A percentile compares a stretch with the other conserved stretches of the same genome.
Conservation (phyloP, 2,888 invertebrate species). For the Patella ulyssiponensis region DNA sequence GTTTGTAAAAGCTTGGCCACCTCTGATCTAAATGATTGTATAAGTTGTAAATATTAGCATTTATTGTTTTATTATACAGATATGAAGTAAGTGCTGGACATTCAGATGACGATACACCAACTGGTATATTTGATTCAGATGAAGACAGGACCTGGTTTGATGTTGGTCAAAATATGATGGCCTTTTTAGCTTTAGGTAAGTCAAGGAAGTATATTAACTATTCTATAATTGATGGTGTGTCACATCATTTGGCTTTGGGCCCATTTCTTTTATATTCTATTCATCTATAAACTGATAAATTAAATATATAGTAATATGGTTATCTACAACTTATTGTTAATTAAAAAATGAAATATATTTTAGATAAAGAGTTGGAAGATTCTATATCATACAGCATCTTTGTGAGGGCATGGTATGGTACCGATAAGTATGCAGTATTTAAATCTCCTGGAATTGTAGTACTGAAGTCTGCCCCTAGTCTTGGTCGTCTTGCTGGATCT, state of each 20-base stretch:
- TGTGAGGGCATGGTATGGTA: constrained; percentile 36
- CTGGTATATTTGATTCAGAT: constrained; percentile 20
- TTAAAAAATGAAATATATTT: too few species aligned
- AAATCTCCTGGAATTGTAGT: constrained; percentile 37
- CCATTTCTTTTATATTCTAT: too few species aligned
- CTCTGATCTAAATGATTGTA: background rate
- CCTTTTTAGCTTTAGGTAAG: constrained; percentile 20
- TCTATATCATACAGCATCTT: constrained; percentile 33
- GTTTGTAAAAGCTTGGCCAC: too few species aligned
- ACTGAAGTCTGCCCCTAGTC: constrained; percentile 18
- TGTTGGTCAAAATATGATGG: constrained; percentile 16
- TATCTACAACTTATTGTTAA: too few species aligned
- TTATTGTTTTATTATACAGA: background rate
- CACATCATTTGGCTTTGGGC: too few species aligned
- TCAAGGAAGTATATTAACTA: too few species aligned
- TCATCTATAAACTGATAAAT: background rate
- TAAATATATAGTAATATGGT: too few species aligned
- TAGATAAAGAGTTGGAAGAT: constrained; percentile 18
- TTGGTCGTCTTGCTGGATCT: constrained; percentile 10
- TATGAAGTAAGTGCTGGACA: constrained; percentile 26
- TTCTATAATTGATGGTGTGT: too few species aligned
- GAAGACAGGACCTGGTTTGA: constrained; percentile 25
- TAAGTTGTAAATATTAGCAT: too few species aligned
- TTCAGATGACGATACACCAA: constrained; percentile 8
- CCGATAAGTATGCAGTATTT: constrained; percentile 31